Base-by-base conservation (phyloP, 2,113 vertebrate genomes). In the Oreocharis arfaki region DNA sequence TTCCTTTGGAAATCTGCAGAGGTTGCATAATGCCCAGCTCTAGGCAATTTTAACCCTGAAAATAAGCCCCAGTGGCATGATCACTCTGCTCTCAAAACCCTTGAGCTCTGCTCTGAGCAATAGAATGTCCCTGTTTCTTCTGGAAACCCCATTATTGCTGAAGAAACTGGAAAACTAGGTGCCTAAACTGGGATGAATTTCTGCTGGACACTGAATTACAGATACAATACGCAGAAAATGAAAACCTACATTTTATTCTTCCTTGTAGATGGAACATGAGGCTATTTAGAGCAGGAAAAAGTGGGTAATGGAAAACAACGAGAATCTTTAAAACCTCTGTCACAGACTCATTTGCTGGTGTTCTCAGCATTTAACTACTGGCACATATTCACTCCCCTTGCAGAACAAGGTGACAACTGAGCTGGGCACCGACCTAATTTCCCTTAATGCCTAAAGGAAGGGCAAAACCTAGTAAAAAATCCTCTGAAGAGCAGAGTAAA, bases 1-100 rank as follows among this genome's bases (percentile, higher is more conserved):
- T 80, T 94, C 55, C 17, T 65, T 21, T 88, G 35, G 63, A 93
- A 90, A 76, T 88, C 42, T 93, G 56, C 55, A 88, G 87, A 69
- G 35, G 39, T 22, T 88, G 55, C 60, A 77, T n/a, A 85, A 83
- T 32, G 14, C 44, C 89, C 28, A 73, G 61, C 22, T 87, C 52
- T 7, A 52, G 46, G 57, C 60, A 87, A 89, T 90, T 85, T 93
- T 90, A 90, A 42, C 63, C 32, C 52, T 11, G 2, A 90, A 79
- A 93, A 92, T 47, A 87, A 83, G 63, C n/a, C 87, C 67, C 5
- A 33, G 63, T 67, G 53, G 42, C 63, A 69, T 1, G 23, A 87
- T 57, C 55, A 70, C 23, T 64, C 70, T 2, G 2, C 46, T 94
- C 30, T 90, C 39, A 77, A 89, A 91, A 44, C 39, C 30, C 27